These are phyloP conservation scores for Burhinus bistriatus DNA, from an alignment of 2,113 vertebrate genomes.

Conservation along the genomic window DNA sequence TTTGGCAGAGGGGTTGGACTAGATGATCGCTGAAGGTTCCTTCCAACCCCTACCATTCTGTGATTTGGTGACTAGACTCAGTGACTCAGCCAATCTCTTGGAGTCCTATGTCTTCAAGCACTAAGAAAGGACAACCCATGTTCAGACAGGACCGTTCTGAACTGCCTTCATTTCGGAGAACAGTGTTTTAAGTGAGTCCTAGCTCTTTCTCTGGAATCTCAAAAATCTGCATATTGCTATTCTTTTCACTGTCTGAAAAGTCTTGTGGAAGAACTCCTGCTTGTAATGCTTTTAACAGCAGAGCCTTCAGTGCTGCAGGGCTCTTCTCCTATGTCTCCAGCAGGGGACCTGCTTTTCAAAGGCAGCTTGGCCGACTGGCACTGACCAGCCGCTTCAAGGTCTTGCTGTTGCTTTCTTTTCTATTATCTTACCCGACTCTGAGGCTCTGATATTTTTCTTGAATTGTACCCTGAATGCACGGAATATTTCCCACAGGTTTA, in stretches of 20 bases:
- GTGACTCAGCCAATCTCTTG: not conserved
- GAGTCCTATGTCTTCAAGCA: not conserved
- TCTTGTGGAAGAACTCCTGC: not conserved
- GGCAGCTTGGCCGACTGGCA: not conserved
- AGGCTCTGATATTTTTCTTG: not conserved
- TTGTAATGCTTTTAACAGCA: not conserved
- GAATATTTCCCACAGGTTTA: not conserved
- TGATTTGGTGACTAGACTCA: not conserved
- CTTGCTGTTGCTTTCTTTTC: not conserved
- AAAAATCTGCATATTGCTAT: not conserved
- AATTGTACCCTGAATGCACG: rapidly evolving
- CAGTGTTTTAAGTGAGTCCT: not conserved
- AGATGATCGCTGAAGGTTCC: too few species aligned
- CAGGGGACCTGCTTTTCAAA: not conserved
- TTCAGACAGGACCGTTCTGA: not conserved
- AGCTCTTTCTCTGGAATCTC: not conserved
- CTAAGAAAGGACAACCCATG: not conserved
- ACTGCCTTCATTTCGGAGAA: rapidly evolving
- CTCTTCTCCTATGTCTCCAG: not conserved
- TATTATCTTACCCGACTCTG: not conserved
- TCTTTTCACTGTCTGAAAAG: not conserved
- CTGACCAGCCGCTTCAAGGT: rapidly evolving
- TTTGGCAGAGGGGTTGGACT: too few species aligned
- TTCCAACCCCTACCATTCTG: too few species aligned
- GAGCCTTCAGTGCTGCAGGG: not conserved